Base-by-base conservation (phyloP, 2,113 vertebrate species). In the Oostethus manadensis region DNA sequence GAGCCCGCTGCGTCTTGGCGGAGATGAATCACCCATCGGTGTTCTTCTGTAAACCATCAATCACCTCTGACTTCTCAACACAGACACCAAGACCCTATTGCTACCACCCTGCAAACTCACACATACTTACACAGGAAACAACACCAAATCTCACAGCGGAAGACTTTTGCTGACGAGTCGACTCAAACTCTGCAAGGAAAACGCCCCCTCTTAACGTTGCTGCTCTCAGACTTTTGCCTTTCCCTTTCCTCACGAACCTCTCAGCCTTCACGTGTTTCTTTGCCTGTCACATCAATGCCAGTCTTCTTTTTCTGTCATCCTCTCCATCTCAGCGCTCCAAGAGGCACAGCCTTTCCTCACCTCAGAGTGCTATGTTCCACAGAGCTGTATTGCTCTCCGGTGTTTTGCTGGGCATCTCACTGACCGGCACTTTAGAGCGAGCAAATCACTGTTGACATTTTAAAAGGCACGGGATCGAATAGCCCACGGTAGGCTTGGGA, bases 381-480 rank as follows among this genome's bases (percentile, higher is more conserved):
- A 43, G 70, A 26, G 57, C 68, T 65, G 72, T 64, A 83, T 84
- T 74, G 64, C 67, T 81, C 82, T 79, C 73, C 54, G 7, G 74
- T 66, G 74, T 68, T 74, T 78, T 22, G n/a, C 71, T 38, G 80
- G 79, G 67, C 73, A 81, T 71, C 80, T 62, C 48, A 42, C 73
- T 78, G 67, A 65, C 76, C 79, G 44, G 75, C 71, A 44, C 74
- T 79, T 70, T 68, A 63, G 57, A 78, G 76, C 57, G 53, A 79
- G 84, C 84, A 88, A 88, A 88, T 88, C 85, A 88, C 76, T 74
- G 81, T 66, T 87, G 85, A 87, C 87, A 85, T 86, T 87, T 87
- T 88, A 85, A 88, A 88, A 88, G 84, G 75, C 72, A 58, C 60
- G 80, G 81, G 79, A 84, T 87, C 76, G 84, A 84, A 87, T 72